Conservation (phyloP, 2,113 vertebrate species). For the Sporophila hypoxantha region DNA sequence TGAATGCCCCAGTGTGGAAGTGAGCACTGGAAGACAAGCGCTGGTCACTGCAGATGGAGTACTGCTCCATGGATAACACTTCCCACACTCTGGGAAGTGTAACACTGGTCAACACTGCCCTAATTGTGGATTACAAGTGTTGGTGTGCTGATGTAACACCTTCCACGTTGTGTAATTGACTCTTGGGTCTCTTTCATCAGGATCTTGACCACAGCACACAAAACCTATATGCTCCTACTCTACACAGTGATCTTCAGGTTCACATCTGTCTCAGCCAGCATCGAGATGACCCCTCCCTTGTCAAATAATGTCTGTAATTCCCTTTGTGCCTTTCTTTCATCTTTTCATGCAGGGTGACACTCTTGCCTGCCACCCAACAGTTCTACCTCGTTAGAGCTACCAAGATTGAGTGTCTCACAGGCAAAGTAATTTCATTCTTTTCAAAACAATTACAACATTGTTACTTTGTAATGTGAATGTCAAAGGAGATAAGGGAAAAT, state of each 20-base stretch:
- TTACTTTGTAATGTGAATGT: not conserved
- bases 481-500: conserved; percentile 7
- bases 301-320: not conserved
- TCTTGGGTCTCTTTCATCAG: not conserved
- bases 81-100: not conserved
- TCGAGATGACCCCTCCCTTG: not conserved
- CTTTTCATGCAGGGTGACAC: not conserved
- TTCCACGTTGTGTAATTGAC: not conserved
- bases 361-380: not conserved
- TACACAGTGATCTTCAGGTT: not conserved
- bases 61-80: not conserved
- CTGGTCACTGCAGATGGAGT: not conserved
- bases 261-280: not conserved
- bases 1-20: not conserved
- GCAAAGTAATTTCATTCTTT: not conserved
- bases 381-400: not conserved
- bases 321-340: not conserved
- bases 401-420: not conserved
- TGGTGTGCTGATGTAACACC: not conserved
- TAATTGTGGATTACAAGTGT: not conserved
- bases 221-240: not conserved
- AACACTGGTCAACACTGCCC: not conserved
- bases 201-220: not conserved
- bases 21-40: not conserved
- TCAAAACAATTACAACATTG: not conserved